A percentile compares a stretch with the other conserved stretches of the same genome.
Conservation (phyloP, 2,113 vertebrate genomes). For the Syngnathus typhle region DNA sequence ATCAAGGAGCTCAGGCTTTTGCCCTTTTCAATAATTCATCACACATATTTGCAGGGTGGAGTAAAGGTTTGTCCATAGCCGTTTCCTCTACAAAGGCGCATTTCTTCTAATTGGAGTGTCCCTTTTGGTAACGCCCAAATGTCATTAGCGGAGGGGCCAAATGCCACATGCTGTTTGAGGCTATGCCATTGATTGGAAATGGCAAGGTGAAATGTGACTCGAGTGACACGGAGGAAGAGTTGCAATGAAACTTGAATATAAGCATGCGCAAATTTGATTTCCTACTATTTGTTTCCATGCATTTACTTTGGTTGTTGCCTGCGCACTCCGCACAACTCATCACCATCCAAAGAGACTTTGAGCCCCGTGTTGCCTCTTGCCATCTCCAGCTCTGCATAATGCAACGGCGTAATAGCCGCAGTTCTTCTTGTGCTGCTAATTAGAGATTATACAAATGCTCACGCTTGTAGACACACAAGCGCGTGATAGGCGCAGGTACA, state of each 20-base stretch:
- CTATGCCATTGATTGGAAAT: constrained; percentile 30
- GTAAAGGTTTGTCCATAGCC: constrained; percentile 43
- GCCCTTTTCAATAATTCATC: constrained; percentile 67
- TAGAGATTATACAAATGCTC: constrained; percentile 33
- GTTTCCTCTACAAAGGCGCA: constrained; percentile 41
- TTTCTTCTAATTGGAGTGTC: constrained; percentile 59
- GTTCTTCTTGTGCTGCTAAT: constrained; percentile 56
- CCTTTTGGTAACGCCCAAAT: constrained; percentile 52
- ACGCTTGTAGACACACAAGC: constrained; percentile 16
- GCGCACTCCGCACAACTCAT: constrained; percentile 15
- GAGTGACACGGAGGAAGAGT: constrained; percentile 33
- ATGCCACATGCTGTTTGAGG: constrained; percentile 45
- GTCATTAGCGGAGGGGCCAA: constrained; percentile 50
- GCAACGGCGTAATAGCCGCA: constrained; percentile 35
- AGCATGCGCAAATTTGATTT: constrained; percentile 22
- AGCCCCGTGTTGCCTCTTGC: constrained; percentile 10
- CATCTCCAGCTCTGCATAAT: constrained; percentile 28
- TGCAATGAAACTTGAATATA: constrained; percentile 12
- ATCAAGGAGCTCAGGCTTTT: constrained; percentile 58
- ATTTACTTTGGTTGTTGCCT: not conserved
- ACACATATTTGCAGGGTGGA: constrained; percentile 56
- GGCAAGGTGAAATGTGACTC: constrained; percentile 35
- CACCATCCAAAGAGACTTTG: constrained; percentile 20
- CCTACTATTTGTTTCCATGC: constrained; percentile 8
- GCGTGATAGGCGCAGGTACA: constrained; percentile 21